These are phyloP conservation scores for Apus apus DNA, from an alignment of 2,113 vertebrate species.

Conservation along the genomic window DNA sequence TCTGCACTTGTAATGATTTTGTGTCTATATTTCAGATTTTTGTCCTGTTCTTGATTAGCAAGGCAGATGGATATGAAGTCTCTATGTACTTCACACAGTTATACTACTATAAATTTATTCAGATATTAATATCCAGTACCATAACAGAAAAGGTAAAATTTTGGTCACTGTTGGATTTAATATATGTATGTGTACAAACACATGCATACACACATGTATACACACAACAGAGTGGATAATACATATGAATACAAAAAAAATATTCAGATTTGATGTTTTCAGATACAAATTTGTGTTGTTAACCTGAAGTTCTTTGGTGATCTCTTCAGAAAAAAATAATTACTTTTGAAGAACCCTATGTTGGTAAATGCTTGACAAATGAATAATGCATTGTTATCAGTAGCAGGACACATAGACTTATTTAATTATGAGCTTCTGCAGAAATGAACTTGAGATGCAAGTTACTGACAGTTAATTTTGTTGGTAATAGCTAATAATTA, in stretches of 20 bases:
- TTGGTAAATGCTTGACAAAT: not conserved
- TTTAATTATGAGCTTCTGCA: not conserved
- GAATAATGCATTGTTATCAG: not conserved
- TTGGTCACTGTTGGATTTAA: not conserved
- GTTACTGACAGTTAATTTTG: not conserved
- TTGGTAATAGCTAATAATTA: not conserved
- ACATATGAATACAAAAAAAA: not conserved
- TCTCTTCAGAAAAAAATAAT: not conserved
- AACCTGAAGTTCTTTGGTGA: not conserved
- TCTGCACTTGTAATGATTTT: not conserved
- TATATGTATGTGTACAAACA: not conserved
- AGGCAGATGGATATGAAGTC: not conserved
- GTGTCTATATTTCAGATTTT: not conserved
- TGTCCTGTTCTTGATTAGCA: not conserved
- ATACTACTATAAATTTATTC: not conserved
- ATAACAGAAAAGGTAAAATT: not conserved
- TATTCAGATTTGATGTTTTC: not conserved
- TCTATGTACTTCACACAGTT: not conserved
- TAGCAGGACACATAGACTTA: not conserved
- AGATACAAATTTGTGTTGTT: not conserved
- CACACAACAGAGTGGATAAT: not conserved
- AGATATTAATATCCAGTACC: not conserved
- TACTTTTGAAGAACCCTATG: not conserved
- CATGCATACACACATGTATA: accelerated
- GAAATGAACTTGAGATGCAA: not conserved